Base-by-base conservation (phyloP, 2,888 invertebrate species). In the Limenitis camilla region DNA sequence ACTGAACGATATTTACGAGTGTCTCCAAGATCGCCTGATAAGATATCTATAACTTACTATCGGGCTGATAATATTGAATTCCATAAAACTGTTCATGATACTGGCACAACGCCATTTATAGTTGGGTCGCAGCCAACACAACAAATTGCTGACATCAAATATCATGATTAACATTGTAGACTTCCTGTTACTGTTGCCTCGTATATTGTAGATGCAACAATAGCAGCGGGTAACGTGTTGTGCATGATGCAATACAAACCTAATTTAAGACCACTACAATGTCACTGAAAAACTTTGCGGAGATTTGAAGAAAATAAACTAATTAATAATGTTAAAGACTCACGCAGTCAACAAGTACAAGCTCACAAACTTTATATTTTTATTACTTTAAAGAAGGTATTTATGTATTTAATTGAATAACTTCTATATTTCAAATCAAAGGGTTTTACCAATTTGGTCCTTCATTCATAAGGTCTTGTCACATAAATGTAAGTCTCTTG, bases 151-250 rank as follows among this genome's bases (percentile, higher is more conserved):
- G 57, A 60, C 57, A 58, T 54, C 46, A 51, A 52, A 54, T 52
- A 42, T 57, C 51, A 40, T 61, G 56, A 61, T 61, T 55, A 61
- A 57, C 55, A 50, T 52, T 55, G 53, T 54, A 47, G 38, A 54
- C 42, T 54, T 51, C 51, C 51, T 33, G 46, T 42, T 41, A 43
- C 35, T 32, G 9, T 27, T 43, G 42, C 19, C 11, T 8, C 19
- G 19, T 30, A 9, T 29, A 5, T 10, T 5, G 27, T 11, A 45
- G 5, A 7, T 29, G 44, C 36, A 38, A 45, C 29, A 45, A 46
- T 46, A 38, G 8, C 8, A 10, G 6, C 11, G 35, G 5, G n/a
- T 38, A 11, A n/a, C 19, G 9, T 36, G 5, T 30, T 38, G 9
- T 11, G 1, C 9, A 10, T 7, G 35, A 44, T 9, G 35, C 28